A percentile compares a stretch with the other conserved stretches of the same genome.
phyloP scores from a whole-genome alignment of 2,113 vertebrate genomes.

The Aldabrachelys gigantea region DNA sequence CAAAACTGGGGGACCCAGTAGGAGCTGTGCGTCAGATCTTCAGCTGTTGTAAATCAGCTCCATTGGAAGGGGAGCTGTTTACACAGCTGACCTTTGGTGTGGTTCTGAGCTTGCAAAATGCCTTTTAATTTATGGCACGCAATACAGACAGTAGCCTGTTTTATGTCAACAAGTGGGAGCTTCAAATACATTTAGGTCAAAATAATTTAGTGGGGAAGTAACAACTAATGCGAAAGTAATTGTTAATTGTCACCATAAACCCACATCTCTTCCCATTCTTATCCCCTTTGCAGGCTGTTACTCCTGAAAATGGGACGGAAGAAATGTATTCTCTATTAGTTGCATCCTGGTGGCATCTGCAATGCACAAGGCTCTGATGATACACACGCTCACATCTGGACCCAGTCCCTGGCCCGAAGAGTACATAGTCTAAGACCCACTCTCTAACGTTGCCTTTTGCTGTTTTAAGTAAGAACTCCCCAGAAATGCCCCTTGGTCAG shows the following conservation, averaged over 20 bases:
- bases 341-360: neutral
- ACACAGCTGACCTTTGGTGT: neutral
- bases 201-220: neutral
- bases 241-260: neutral
- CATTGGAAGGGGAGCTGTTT: neutral
- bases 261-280: neutral
- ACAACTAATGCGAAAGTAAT: neutral
- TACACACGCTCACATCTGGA: neutral
- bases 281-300: neutral
- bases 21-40: neutral
- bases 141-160: neutral
- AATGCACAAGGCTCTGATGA: neutral
- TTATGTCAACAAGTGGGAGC: neutral
- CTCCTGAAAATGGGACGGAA: neutral
- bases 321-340: neutral
- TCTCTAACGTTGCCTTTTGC: neutral
- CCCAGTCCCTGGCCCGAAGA: neutral
- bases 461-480: neutral
- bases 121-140: fast-evolving
- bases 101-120: neutral
- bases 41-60: neutral
- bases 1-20: neutral
- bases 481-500: neutral
- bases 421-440: neutral
- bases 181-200: neutral